Evolutionary conservation across 2,113 vertebrate species (phyloP).

Genomic region (Vidua chalybeata): DNA sequence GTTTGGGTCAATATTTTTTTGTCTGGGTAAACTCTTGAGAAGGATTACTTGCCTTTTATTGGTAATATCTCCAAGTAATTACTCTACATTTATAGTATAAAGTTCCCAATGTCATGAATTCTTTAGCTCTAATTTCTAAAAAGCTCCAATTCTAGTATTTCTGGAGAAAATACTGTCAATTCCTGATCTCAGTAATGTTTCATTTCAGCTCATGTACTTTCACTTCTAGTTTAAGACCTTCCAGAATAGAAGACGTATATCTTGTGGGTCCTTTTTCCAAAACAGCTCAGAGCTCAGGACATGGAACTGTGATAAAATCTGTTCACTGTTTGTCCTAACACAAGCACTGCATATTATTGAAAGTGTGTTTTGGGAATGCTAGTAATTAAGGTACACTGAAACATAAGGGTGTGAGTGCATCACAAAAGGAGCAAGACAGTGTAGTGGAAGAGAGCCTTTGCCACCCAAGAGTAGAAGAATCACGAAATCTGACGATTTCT

Average conservation of each 20-base stretch:
- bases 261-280: not conserved
- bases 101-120: not conserved
- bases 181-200: not conserved
- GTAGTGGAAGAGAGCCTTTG: not conserved
- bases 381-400: not conserved
- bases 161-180: not conserved
- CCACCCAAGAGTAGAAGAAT: not conserved
- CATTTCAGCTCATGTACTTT: not conserved
- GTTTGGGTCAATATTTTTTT: rapidly evolving
- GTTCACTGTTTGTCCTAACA: not conserved
- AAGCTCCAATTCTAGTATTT: not conserved
- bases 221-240: not conserved
- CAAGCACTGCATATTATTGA: not conserved
- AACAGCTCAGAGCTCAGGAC: not conserved
- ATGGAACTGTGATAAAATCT: not conserved
- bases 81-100: not conserved
- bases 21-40: not conserved
- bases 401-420: not conserved
- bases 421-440: not conserved
- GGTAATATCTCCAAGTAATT: not conserved
- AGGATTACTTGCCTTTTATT: not conserved
- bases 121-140: not conserved
- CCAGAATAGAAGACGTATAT: not conserved
- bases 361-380: not conserved
- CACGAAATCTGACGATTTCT: not conserved